Evolutionary conservation across 2,113 vertebrate species (phyloP), one percentile per base, ranked within the genome.

Genomic region (Cyanistes caeruleus): DNA sequence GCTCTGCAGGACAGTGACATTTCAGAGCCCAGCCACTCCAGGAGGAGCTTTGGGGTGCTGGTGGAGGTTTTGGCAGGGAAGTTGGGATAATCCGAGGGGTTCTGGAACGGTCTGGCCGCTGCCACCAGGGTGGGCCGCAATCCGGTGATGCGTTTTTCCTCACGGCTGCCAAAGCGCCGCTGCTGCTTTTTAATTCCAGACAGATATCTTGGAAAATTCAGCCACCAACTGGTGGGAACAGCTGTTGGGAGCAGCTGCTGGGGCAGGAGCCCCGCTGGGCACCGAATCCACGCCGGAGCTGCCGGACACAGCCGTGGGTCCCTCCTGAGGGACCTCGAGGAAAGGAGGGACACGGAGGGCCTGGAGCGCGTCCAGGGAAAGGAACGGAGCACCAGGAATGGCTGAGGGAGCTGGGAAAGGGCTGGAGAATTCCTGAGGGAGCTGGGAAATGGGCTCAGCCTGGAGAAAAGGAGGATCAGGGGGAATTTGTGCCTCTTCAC

Each of bases 201-300:
- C 88, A 90, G 93, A 90, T 48, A 77, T 9, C 75, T 77, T 80
- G 82, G 77, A 90, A 93, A 90, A 94, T 89, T 91, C 82, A 89
- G 68, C 76, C 95, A 90, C 94, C 94, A 97, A 92, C 96, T 96
- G 96, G 93, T 89, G 64, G 91, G 90, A 93, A 48, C 96, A 96
- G 96, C 96, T 97, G 95, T 39, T 90, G 2, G 83, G 14, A 92
- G 91, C 96, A 97, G 95, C 96, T 97, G 96, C 92, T 72, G 3
- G 18, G 89, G 80, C 83, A 52, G 84, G 55, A 91, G 53, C 43
- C n/a, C 80, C 0, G 7, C 93, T 22, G 87, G 81, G 84, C 59
- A 1, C 15, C 20, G 2, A n/a, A 22, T 6, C 79, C 33, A 19
- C 1, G 0, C 10, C 0, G 11, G 84, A 33, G 51, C 43, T 13